A percentile compares a stretch with the other conserved stretches of the same genome.
Conservation (phyloP, 2,888 invertebrate species). For the Epinotia ramella region DNA sequence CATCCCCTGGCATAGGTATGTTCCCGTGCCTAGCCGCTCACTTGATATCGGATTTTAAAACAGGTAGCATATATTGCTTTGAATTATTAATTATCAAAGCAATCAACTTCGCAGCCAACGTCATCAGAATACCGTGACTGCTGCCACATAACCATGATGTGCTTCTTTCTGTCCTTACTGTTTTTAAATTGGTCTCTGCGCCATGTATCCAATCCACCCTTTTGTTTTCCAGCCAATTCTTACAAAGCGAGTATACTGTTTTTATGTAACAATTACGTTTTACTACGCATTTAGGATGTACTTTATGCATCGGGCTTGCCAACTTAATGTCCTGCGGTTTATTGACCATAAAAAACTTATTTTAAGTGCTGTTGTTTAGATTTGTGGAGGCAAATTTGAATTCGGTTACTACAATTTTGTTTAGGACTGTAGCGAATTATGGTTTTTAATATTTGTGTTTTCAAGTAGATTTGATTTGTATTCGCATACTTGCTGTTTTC, state of each 20-base stretch:
- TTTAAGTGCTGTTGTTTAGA: slow-evolving; percentile 30
- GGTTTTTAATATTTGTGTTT: background rate
- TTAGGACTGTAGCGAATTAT: background rate
- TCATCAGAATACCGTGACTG: no score
- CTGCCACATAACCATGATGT: no score
- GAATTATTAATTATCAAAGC: no score
- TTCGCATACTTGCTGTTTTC: no score
- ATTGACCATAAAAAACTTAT: slow-evolving; percentile 37
- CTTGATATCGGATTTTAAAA: no score
- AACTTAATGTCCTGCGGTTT: slow-evolving; percentile 23
- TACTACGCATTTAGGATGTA: slow-evolving; percentile 38
- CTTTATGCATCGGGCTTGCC: slow-evolving; percentile 28
- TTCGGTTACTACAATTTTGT: slow-evolving; percentile 5
- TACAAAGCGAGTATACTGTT: slow-evolving; percentile 26
- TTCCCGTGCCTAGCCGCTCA: no score
- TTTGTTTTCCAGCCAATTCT: slow-evolving; percentile 42
- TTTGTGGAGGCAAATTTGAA: slow-evolving; percentile 19
- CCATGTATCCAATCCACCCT: background rate
- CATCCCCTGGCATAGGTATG: no score
- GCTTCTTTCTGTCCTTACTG: slow-evolving; percentile 16
- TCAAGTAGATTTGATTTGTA: no score
- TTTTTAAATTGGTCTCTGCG: background rate
- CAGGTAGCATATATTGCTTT: no score
- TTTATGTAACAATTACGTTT: slow-evolving; percentile 44
- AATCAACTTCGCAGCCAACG: no score